Evolutionary conservation across 2,113 vertebrate species (phyloP), one percentile per base, ranked within the genome.

Genomic region (Theristicus caerulescens): DNA sequence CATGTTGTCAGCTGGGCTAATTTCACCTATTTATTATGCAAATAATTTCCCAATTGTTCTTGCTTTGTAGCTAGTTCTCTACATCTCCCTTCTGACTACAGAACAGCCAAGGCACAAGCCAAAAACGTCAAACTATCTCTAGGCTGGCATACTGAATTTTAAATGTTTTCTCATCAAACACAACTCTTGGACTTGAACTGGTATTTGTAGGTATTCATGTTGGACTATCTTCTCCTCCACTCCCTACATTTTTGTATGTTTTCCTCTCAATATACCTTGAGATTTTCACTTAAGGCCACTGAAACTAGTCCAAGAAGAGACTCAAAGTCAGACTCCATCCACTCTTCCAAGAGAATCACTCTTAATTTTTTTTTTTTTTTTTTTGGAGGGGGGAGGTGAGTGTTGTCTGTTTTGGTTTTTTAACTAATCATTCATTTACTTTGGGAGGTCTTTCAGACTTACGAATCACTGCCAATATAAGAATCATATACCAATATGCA

Each of bases 321-420:
- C 5, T 54, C 36, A 46, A 38, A 65, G 13, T 47, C 49, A 81
- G 16, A 16, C 18, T 90, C 18, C 38, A 58, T 12, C 12, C 27
- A 46, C 8, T 38, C 11, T 66, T 64, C 26, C 29, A 76, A 27
- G 3, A 64, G 8, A 71, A 58, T 46, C 7, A 67, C 16, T 24
- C 32, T 12, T 38, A 58, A 66, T 13, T 46, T 6, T 59, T n/a
- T n/a, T 38, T 38, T 38, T 38, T 38, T 38, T 38, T 38, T 38
- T 38, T 38, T 38, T 38, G 38, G 38, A 38, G 38, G 13, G 13
- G 5, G 26, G 9, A 86, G 4, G 7, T 34, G 22, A 10, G 16
- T 13, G 0, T 0, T 76, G 34, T 17, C 15, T 6, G 0, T 6
- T 85, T 74, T 26, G 22, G 1, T 21, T 70, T 74, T 78, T 70